phyloP scores from a whole-genome alignment of 2,797 vertebrate species.

The Melanotaenia pygmaea region DNA sequence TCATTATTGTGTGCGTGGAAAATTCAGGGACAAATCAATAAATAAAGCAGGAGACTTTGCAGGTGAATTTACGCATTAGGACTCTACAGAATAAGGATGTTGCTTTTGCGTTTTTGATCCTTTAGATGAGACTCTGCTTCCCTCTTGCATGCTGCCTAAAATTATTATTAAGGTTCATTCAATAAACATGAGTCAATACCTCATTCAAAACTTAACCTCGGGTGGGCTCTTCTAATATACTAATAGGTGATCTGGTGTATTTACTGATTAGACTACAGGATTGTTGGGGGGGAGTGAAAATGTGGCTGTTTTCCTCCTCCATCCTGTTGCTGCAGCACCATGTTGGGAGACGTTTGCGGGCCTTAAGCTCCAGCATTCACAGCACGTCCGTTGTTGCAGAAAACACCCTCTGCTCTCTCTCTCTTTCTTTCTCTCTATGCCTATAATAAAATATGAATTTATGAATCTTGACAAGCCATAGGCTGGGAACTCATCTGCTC shows the following conservation, averaged over 20 bases:
- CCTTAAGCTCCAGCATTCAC: slow-evolving; percentile 31
- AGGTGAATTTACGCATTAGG: background rate
- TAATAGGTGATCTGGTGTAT: slow-evolving; percentile 62
- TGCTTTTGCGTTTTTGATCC: background rate
- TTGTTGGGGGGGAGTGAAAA: slow-evolving; percentile 44
- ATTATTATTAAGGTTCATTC: slow-evolving; percentile 19
- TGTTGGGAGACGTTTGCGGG: slow-evolving; percentile 21
- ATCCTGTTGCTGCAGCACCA: slow-evolving; percentile 10
- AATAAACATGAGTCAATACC: slow-evolving; percentile 55
- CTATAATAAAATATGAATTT: slow-evolving; percentile 57
- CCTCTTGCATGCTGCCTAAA: slow-evolving; percentile 4
- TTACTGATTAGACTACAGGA: slow-evolving; percentile 66
- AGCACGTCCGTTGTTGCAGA: slow-evolving; percentile 32
- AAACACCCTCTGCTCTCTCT: slow-evolving; percentile 24
- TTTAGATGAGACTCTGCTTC: slow-evolving; percentile 8
- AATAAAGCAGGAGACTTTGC: background rate
- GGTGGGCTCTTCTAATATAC: slow-evolving; percentile 59
- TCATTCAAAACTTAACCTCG: slow-evolving; percentile 41
- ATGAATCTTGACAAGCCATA: slow-evolving; percentile 43
- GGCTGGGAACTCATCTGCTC: slow-evolving; percentile 15
- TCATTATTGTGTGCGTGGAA: background rate
- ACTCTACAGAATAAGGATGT: background rate
- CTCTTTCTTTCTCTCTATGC: background rate
- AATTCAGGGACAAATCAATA: background rate
- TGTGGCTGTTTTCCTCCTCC: slow-evolving; percentile 9